These are phyloP conservation scores for Lycaena phlaeas DNA, from an alignment of 2,888 invertebrate species.

Conservation along the genomic window DNA sequence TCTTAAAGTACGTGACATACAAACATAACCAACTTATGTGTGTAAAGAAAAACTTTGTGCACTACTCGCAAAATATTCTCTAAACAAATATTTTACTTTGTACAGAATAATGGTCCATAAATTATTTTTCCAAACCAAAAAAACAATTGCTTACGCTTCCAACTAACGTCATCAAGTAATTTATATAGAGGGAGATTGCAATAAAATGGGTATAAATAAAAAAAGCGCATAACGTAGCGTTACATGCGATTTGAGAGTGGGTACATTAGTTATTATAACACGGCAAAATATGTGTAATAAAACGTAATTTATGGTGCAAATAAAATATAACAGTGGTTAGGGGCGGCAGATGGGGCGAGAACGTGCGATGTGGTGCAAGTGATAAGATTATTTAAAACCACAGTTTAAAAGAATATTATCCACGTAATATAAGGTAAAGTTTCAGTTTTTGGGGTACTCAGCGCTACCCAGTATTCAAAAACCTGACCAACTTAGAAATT, in stretches of 20 bases:
- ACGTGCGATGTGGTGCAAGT: conserved; percentile 24
- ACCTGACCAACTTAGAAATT: too few species aligned
- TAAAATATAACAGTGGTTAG: conserved; percentile 73
- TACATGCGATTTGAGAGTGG: conserved; percentile 68
- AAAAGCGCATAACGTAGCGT: conserved; percentile 58
- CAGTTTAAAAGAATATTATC: too few species aligned
- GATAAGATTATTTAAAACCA: too few species aligned
- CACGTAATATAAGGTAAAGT: too few species aligned
- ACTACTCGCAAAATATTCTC: too few species aligned
- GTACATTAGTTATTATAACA: conserved; percentile 75
- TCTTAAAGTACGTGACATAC: too few species aligned
- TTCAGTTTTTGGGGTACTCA: too few species aligned
- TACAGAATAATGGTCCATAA: conserved; percentile 6
- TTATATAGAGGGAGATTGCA: conserved; percentile 33
- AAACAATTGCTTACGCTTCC: conserved; percentile 12
- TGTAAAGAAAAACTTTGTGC: too few species aligned
- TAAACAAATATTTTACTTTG: too few species aligned
- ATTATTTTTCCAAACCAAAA: conserved; percentile 12
- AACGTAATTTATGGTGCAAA: conserved; percentile 71
- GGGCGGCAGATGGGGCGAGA: conserved; percentile 67
- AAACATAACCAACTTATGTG: too few species aligned
- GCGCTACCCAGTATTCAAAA: too few species aligned
- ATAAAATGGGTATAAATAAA: conserved; percentile 62
- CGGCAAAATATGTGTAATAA: conserved; percentile 75
- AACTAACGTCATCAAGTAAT: conserved; percentile 22